Evolutionary conservation across 2,888 invertebrate species (phyloP), one percentile per base, ranked within the genome.

Genomic region (Eustalomyia histrio): DNA sequence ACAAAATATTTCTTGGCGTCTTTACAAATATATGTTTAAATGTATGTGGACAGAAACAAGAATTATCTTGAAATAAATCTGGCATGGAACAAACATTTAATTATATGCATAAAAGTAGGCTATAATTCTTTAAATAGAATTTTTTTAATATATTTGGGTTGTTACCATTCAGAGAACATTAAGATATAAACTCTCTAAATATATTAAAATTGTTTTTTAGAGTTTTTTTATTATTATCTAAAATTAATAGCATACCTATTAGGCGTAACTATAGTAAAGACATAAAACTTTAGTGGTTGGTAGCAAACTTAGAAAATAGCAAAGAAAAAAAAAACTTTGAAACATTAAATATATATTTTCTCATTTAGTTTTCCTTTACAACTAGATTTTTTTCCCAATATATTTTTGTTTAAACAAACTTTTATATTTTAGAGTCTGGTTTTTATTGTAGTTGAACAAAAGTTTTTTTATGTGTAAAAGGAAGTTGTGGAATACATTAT

Each of bases 71-170:
- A 64, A 58, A 58, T 39, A 65, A 71, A 76, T 76, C 12, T 29
- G 29, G 12, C 9, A 16, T 57, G 14, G 10, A 65, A 63, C 14
- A 58, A 69, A n/a, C 16, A 52, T 61, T 53, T 53, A 50, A 71
- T 65, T 74, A 21, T 71, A 76, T 65, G 76, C 80, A 33, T 61
- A 78, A 81, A 69, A 69, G 50, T 81, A 65, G 64, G 80, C 80
- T 58, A 57, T 68, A 61, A 71, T 61, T 52, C 29, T 74, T 71
- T 24, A 1, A 21, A 60, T 18, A 6, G 29, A 61, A 75, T 1
- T 24, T 55, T 55, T 55, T 55, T 24, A 6, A 21, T 0, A 7
- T 55, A 55, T 24, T n/a, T 53, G 8, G 10, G 5, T 52, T 52
- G 6, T 52, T 52, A 12, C 29, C 29, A 6, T 29, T 29, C 3